Evolutionary conservation across 1,140 invertebrate species (phyloP).

Genomic region (Hycleus cichorii): DNA sequence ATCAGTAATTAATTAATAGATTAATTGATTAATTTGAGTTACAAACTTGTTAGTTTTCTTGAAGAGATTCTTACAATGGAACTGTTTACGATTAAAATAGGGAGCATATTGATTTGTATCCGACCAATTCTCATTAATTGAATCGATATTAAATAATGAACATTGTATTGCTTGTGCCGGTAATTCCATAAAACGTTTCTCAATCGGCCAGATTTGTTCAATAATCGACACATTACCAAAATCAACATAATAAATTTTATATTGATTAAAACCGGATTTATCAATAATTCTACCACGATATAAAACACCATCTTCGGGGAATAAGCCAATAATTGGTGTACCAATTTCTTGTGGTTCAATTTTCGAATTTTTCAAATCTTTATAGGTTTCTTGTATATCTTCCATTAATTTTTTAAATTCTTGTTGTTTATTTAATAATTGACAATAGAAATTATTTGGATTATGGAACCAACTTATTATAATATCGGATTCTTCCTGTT

Average conservation of each 20-base stretch:
- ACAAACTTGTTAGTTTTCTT: conserved; percentile 32
- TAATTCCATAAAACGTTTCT: conserved; percentile 55
- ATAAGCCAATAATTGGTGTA: conserved; percentile 56
- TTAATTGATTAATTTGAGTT: conserved; percentile 12
- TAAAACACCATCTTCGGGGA: conserved; percentile 58
- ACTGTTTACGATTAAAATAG: conserved; percentile 52
- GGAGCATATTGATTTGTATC: conserved; percentile 45
- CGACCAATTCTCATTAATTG: conserved; percentile 48
- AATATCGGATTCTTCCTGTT: conserved; percentile 35
- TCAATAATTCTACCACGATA: conserved; percentile 58
- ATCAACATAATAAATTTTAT: conserved; percentile 62
- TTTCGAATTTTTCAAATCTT: conserved; percentile 38
- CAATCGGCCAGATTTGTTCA: conserved; percentile 58
- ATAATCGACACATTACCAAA: conserved; percentile 63
- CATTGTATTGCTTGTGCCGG: conserved; percentile 64
- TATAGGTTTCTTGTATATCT: conserved; percentile 58
- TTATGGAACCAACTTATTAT: conserved; percentile 56
- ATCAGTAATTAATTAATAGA: conserved; percentile 16
- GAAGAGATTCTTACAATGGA: conserved; percentile 37
- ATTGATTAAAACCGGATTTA: conserved; percentile 43
- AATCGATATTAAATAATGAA: conserved; percentile 50
- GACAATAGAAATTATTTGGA: conserved; percentile 61
- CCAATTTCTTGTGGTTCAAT: conserved; percentile 41
- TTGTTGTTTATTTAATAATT: conserved; percentile 42
- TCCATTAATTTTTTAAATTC: conserved; percentile 61